phyloP scores from a whole-genome alignment of 1,140 invertebrate species.

The Trichomalopsis sarcophagae region DNA sequence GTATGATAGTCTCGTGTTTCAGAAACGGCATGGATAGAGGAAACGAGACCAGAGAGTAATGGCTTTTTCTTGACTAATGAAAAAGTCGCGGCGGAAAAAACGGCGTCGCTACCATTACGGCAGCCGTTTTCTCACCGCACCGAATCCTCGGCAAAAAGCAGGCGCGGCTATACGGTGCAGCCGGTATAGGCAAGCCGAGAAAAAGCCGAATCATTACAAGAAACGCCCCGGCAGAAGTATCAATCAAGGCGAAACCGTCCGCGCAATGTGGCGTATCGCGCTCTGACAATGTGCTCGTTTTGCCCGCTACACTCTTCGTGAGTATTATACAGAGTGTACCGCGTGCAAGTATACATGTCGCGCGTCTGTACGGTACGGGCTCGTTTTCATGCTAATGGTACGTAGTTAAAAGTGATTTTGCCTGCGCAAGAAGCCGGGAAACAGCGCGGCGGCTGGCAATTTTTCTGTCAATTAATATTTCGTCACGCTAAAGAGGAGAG shows the following conservation, averaged over 20 bases:
- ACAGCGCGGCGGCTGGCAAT: conserved; percentile 32
- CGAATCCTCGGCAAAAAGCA: background rate
- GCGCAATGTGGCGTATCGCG: background rate
- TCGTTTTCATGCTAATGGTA: conserved; percentile 36
- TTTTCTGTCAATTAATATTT: conserved; percentile 71
- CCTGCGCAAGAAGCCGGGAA: conserved; percentile 53
- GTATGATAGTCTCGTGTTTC: background rate
- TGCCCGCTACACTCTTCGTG: background rate
- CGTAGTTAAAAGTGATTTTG: conserved; percentile 52
- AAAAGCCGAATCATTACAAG: conserved; percentile 15
- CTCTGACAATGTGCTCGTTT: background rate
- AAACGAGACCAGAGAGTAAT: conserved; percentile 7
- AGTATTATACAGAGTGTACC: background rate
- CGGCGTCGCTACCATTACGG: background rate
- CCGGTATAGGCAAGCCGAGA: background rate
- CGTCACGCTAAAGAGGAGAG: conserved; percentile 59
- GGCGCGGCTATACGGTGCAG: background rate
- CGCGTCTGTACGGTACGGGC: too few relatives aligned
- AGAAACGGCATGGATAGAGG: background rate
- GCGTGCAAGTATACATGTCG: background rate
- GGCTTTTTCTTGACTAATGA: background rate
- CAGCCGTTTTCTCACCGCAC: conserved; percentile 5
- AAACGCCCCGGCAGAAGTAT: conserved; percentile 13
- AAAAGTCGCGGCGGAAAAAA: conserved; percentile 14
- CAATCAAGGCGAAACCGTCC: conserved; percentile 33